Evolutionary conservation across 2,113 vertebrate species (phyloP).

Genomic region (Symphodus melops): DNA sequence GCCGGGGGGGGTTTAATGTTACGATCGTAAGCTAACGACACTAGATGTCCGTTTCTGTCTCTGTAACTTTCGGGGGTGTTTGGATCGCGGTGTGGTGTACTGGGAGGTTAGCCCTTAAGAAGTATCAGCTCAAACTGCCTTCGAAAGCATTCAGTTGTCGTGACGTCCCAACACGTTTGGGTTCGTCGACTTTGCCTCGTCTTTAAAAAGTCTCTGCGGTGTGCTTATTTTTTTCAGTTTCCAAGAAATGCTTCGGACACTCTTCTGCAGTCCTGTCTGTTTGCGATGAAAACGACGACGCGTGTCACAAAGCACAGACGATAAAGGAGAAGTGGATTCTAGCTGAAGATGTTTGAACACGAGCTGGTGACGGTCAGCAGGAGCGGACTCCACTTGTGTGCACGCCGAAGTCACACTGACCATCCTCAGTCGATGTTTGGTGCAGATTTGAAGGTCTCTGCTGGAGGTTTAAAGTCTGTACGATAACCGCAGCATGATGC

Average conservation of each 20-base stretch:
- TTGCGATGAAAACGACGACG: background rate
- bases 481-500: too few relatives aligned
- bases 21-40: background rate
- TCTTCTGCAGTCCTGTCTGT: slow-evolving; percentile 1
- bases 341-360: background rate
- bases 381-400: background rate
- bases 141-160: slow-evolving; percentile 9
- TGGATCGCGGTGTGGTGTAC: slow-evolving; percentile 19
- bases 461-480: too few relatives aligned
- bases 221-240: slow-evolving; percentile 68
- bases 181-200: background rate
- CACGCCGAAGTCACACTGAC: background rate
- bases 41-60: slow-evolving; percentile 2
- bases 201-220: slow-evolving; percentile 16
- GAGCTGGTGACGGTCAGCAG: background rate
- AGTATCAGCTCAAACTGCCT: slow-evolving; percentile 23
- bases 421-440: background rate
- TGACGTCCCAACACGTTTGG: slow-evolving; percentile 2
- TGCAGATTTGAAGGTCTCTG: too few relatives aligned
- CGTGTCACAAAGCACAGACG: background rate
- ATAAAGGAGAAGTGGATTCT: background rate
- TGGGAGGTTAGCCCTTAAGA: slow-evolving; percentile 70
- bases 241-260: slow-evolving; percentile 25
- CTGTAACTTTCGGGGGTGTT: slow-evolving; percentile 22
- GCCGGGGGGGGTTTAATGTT: slow-evolving; percentile 17